Percentiles rank a stretch among this genome's conserved stretches.
These are phyloP conservation scores for Phodopus roborovskii DNA, from an alignment of 2,113 vertebrate species.

Conservation along the genomic window DNA sequence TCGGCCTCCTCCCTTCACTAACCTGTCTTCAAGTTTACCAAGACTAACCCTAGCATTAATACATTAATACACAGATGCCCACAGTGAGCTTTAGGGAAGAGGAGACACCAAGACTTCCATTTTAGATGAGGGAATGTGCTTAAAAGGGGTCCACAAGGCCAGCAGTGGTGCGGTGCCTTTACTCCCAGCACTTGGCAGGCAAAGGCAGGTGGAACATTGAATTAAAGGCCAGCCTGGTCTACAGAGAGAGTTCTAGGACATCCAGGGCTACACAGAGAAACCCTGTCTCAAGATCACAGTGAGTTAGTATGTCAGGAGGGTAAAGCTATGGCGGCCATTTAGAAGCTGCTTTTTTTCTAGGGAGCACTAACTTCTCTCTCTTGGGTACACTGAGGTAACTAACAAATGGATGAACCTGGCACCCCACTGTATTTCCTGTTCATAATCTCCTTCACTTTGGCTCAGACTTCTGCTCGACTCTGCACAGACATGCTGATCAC, in stretches of 20 bases:
- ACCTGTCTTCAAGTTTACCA: neutral
- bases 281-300: neutral
- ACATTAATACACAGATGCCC: neutral
- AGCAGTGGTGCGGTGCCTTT: neutral
- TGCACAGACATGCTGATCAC: neutral
- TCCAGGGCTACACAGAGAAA: neutral
- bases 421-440: neutral
- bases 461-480: neutral
- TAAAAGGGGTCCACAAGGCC: neutral
- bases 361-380: neutral
- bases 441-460: neutral
- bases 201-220: neutral
- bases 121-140: slow-evolving; percentile 1
- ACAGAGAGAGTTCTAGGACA: neutral
- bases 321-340: neutral
- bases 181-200: neutral
- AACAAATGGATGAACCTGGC: neutral
- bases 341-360: neutral
- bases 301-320: neutral
- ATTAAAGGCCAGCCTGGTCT: neutral
- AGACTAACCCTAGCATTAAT: neutral
- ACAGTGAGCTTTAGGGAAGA: neutral
- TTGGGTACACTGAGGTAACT: neutral
- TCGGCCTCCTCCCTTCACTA: neutral
- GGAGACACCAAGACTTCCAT: neutral